Base-by-base conservation (phyloP, 2,888 invertebrate species). In the Chrysolina americana region DNA sequence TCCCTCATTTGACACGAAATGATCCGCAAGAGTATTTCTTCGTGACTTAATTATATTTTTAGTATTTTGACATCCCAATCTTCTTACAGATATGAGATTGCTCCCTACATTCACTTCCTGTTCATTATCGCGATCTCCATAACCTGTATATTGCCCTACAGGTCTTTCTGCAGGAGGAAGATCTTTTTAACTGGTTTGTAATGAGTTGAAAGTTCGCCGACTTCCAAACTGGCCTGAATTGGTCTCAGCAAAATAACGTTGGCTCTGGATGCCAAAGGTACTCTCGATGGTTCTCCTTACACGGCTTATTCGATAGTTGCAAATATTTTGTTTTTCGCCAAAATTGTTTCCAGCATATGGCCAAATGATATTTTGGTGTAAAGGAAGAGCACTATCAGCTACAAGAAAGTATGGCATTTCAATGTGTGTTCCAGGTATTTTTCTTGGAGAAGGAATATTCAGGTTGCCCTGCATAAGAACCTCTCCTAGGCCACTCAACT, bases 331-430 rank as follows among this genome's bases (percentile, higher is more conserved):
- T 64, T 70, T 65, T 36, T 68, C 71, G 28, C 47, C 63, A 36
- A 62, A n/a, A 65, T 53, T 59, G 6, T n/a, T 41, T 41, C 74
- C 74, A 17, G 74, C 62, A 70, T 66, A 74, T n/a, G 74, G 74
- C 15, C 74, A 47, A 19, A 76, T 74, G 11, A 76, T 70, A 41
- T 71, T 70, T 41, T 21, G 13, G 64, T 74, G 65, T 28, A 76
- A 28, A 10, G 76, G 76, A 59, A 76, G 74, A 0, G 76, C 74
- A 62, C 19, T 48, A 50, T 76, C 74, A 15, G 71, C 71, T 6
- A 71, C 74, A 8, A 76, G 19, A 44, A 62, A 70, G 62, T 70
- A 53, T 8, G 68, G 44, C 68, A 76, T 68, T n/a, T 21, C 8
- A 15, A 21, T 62, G 6, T 62, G 13, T 36, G 62, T 63, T 15